Evolutionary conservation across 2,797 vertebrate genomes (phyloP), one percentile per base, ranked within the genome.

Genomic region (Anableps anableps): DNA sequence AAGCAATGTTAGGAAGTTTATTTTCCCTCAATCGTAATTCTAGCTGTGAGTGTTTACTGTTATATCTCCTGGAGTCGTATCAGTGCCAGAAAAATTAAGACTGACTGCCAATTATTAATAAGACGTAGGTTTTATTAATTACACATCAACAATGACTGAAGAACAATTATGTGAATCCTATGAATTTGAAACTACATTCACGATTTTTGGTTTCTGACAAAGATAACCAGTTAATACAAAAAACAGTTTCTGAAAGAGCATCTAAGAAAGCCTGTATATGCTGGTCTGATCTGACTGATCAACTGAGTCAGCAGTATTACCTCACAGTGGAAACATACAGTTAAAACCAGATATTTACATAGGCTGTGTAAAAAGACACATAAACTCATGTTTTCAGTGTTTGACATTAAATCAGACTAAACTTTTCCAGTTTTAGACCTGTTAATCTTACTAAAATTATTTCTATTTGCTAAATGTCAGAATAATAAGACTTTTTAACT

Each of bases 41-140:
- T 90, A 48, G 93, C 94, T 93, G 78, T 88, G 71, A 93, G 92
- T 93, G 90, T 94, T 94, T 94, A 87, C 89, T 88, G 78, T 82
- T 29, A 0, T 86, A 91, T 92, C 87, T 91, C 85, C 88, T 5
- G 3, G 77, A 78, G 80, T 82, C 58, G 11, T 83, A 88, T 88
- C 85, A 86, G 83, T 50, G 77, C 55, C 62, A 83, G 85, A 77
- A 86, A 85, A 78, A 75, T 36, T 86, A 88, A 88, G 80, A 83
- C 84, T 83, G 90, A 72, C 88, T 89, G 88, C 76, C 91, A 93
- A 93, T 95, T 94, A 93, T 71, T 66, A 82, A 74, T 74, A 83
- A 78, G 76, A 86, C 75, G 31, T 81, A 75, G 85, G 89, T 84
- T 51, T n/a, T 62, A 34, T 71, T 88, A 85, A 88, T 89, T 83